Evolutionary conservation across 2,888 invertebrate species (phyloP).

Genomic region (Phyto melanocephala): DNA sequence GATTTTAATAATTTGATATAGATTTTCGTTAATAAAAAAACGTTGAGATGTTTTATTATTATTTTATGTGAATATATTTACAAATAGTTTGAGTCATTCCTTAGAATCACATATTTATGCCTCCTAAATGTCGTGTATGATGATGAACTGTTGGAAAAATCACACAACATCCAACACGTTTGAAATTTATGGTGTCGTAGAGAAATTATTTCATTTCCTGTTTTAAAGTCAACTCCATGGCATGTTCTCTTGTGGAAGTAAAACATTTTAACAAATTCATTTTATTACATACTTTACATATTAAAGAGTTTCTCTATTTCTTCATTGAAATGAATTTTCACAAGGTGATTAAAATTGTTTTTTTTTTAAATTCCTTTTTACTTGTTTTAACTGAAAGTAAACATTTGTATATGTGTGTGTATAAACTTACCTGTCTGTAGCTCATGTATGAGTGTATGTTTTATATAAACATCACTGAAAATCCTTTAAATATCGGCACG

Average conservation of each 20-base stretch:
- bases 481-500: neutral
- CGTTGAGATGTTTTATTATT: neutral
- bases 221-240: neutral
- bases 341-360: conserved; percentile 35
- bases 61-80: neutral
- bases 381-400: conserved; percentile 46
- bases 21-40: neutral
- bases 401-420: neutral
- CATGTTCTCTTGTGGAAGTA: neutral
- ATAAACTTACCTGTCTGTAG: conserved; percentile 3
- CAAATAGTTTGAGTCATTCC: conserved; percentile 14
- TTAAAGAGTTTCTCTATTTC: conserved; percentile 30
- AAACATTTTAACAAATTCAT: conserved; percentile 16
- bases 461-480: conserved; percentile 20
- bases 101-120: too few relatives aligned
- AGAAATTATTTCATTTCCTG: conserved; percentile 54
- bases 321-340: neutral
- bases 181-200: conserved; percentile 3
- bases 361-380: conserved; percentile 20
- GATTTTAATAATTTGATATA: conserved; percentile 35
- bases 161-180: neutral
- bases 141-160: neutral
- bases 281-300: conserved; percentile 47
- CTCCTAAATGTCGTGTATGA: conserved; percentile 2
- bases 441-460: neutral